Evolutionary conservation across 2,888 invertebrate genomes (phyloP).

Genomic region (Lasioglossum malachurum): DNA sequence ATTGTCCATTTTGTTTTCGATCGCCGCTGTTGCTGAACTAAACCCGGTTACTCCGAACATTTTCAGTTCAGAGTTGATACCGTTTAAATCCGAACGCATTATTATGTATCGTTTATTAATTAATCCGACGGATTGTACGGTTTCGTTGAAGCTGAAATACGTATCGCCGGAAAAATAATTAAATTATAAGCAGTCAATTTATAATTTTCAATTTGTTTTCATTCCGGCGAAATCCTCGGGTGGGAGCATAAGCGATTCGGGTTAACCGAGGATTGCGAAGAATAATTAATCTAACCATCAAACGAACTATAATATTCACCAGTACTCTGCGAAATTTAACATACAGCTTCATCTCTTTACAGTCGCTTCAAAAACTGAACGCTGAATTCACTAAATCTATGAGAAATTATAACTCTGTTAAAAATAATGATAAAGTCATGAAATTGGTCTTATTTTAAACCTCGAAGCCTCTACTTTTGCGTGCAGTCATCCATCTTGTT

Average conservation of each 20-base stretch:
- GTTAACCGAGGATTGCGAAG: neutral
- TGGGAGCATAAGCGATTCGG: neutral
- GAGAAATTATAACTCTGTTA: too few relatives aligned
- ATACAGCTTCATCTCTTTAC: neutral
- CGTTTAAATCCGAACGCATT: neutral
- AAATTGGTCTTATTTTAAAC: neutral
- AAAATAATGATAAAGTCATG: neutral
- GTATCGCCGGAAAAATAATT: slow-evolving; percentile 1
- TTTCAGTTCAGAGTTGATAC: neutral
- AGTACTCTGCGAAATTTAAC: neutral
- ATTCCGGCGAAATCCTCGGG: neutral
- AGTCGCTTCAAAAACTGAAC: neutral
- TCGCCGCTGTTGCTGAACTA: neutral
- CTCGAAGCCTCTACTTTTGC: neutral
- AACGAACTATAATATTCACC: neutral
- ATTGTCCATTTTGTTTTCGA: neutral
- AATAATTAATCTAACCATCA: neutral
- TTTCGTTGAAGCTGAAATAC: neutral
- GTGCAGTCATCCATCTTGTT: neutral
- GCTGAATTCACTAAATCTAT: neutral
- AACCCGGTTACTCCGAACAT: neutral
- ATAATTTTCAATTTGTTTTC: slow-evolving; percentile 1
- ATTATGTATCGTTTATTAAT: neutral
- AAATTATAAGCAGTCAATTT: neutral
- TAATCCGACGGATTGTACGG: neutral